phyloP scores from a whole-genome alignment of 2,888 invertebrate species.

The Stenodera caucasica region DNA sequence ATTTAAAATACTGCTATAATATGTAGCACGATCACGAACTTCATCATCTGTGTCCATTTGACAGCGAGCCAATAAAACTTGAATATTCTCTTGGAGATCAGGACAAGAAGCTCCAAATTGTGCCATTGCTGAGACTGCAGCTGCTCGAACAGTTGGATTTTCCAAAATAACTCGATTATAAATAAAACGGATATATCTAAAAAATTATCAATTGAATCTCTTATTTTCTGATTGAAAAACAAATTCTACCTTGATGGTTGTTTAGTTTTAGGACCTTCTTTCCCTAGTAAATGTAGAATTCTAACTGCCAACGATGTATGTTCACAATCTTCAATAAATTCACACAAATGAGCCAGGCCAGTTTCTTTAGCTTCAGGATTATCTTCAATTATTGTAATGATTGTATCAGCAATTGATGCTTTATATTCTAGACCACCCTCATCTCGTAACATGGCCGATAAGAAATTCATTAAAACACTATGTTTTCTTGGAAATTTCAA shows the following conservation, averaged over 20 bases:
- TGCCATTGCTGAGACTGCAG: slow-evolving; percentile 96
- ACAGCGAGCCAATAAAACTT: slow-evolving; percentile 78
- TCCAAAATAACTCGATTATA: slow-evolving; percentile 94
- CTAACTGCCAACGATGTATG: slow-evolving; percentile 95
- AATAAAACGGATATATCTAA: slow-evolving; percentile 77
- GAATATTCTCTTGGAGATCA: slow-evolving; percentile 82
- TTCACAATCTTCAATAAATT: slow-evolving; percentile 99
- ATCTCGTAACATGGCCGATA: slow-evolving; percentile 95
- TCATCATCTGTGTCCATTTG: slow-evolving; percentile 98
- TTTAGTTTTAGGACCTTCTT: slow-evolving; percentile 95
- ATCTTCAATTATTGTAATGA: slow-evolving; percentile 96
- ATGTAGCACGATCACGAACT: slow-evolving; percentile 96
- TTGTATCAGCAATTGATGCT: slow-evolving; percentile 96
- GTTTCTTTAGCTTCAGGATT: slow-evolving; percentile 97
- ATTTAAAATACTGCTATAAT: slow-evolving; percentile 85
- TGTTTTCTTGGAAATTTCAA: slow-evolving; percentile 98
- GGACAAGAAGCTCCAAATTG: slow-evolving; percentile 97
- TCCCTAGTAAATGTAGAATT: slow-evolving; percentile 92
- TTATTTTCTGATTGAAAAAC: neutral
- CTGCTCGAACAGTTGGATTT: slow-evolving; percentile 92
- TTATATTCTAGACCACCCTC: slow-evolving; percentile 98
- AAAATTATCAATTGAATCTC: slow-evolving; percentile 20
- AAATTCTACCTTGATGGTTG: slow-evolving; percentile 73
- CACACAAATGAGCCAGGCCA: slow-evolving; percentile 94
- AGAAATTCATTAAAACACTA: slow-evolving; percentile 91